phyloP scores from a whole-genome alignment of 2,797 vertebrate genomes.

The Calcarius lapponicus region DNA sequence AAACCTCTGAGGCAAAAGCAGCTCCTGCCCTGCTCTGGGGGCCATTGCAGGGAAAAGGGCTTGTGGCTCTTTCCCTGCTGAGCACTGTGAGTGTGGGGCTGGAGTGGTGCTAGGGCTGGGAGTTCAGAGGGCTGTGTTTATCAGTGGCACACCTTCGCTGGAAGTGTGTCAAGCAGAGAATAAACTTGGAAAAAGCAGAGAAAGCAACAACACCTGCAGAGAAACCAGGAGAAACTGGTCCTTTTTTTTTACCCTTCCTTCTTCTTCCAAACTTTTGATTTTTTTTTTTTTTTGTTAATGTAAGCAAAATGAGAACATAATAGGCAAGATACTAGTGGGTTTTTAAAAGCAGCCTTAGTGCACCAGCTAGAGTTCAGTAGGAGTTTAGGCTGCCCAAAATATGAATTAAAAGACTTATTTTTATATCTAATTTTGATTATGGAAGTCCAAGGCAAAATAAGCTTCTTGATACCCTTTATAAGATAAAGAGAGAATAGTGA shows the following conservation, averaged over 20 bases:
- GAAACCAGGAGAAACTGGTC: not conserved
- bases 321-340: not conserved
- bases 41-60: not conserved
- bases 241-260: not conserved
- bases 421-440: not conserved
- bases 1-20: accelerated
- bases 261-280: not conserved
- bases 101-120: not conserved
- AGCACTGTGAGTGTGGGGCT: not conserved
- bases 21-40: not conserved
- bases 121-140: not conserved
- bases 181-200: not conserved
- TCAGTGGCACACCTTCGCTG: not conserved
- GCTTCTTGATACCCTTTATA: not conserved
- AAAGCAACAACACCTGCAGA: not conserved
- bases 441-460: not conserved
- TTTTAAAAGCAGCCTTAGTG: not conserved
- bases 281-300: not conserved
- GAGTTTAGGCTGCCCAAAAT: not conserved
- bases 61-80: accelerated
- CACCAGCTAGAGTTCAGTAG: not conserved
- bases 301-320: not conserved
- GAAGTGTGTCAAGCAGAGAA: not conserved
- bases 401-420: not conserved
- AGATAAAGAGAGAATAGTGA: not conserved